Percentiles rank a stretch among this genome's conserved stretches.
These are phyloP conservation scores for Drosophila borborema DNA, from an alignment of 2,888 invertebrate species.

Conservation along the genomic window DNA sequence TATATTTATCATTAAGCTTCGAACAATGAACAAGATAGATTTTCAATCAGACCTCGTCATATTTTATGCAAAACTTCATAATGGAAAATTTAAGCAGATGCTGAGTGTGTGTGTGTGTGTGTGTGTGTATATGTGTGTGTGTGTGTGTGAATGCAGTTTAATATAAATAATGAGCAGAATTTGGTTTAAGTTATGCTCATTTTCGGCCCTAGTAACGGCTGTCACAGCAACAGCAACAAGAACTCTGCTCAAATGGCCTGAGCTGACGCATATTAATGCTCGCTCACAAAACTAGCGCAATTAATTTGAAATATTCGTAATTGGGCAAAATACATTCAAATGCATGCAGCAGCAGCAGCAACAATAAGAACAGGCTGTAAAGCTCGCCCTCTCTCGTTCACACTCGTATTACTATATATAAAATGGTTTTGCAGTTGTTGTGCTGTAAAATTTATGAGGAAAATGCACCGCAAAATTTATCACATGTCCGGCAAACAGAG, in stretches of 20 bases:
- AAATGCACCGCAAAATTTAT: constrained; percentile 74
- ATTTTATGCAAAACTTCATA: background rate
- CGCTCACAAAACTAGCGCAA: constrained; percentile 57
- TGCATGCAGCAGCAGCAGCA: constrained; percentile 10
- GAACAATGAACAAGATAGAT: background rate
- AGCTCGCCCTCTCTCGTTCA: background rate
- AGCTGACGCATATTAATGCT: constrained; percentile 55
- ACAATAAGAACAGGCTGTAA: constrained; percentile 22
- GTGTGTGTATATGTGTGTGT: background rate
- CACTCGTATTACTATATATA: constrained; percentile 57
- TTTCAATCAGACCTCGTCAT: background rate
- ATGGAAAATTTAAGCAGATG: background rate
- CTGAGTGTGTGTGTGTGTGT: background rate
- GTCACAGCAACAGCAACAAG: constrained; percentile 1
- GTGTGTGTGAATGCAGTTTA: background rate
- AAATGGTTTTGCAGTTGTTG: constrained; percentile 56
- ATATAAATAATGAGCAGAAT: background rate
- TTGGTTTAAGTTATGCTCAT: constrained; percentile 7
- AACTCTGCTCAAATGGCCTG: constrained; percentile 7
- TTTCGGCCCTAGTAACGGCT: constrained; percentile 13
- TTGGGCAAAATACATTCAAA: constrained; percentile 44
- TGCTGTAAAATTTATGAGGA: constrained; percentile 64
- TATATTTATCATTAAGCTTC: background rate
- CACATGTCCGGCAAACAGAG: constrained; percentile 57
- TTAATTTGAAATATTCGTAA: constrained; percentile 57